A percentile compares a stretch with the other conserved stretches of the same genome.
phyloP scores from a whole-genome alignment of 2,797 vertebrate genomes.

The Acipenser transmontanus region DNA sequence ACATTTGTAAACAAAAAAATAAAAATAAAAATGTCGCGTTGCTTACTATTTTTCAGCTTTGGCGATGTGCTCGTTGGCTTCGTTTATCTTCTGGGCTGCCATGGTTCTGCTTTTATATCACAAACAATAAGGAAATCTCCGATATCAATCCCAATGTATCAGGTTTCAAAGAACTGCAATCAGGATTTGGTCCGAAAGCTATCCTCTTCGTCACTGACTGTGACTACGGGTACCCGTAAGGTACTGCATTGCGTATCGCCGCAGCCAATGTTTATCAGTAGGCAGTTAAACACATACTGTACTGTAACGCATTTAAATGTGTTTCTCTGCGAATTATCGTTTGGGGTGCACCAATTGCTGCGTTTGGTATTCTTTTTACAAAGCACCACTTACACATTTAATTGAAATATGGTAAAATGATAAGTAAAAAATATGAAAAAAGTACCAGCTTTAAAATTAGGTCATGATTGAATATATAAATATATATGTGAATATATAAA shows the following conservation, averaged over 20 bases:
- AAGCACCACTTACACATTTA: no score
- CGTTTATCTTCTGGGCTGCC: slow-evolving; percentile 97
- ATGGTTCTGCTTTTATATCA: slow-evolving; percentile 40
- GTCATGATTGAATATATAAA: no score
- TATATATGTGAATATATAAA: no score
- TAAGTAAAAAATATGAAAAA: no score
- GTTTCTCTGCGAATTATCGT: no score
- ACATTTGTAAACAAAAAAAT: no score
- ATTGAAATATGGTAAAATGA: no score
- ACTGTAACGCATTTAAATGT: no score
- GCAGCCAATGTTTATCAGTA: background rate
- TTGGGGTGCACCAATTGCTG: no score
- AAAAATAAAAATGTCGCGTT: background rate
- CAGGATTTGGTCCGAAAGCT: background rate
- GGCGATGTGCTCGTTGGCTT: slow-evolving; percentile 87
- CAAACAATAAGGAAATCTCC: background rate
- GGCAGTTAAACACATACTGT: no score
- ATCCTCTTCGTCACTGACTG: background rate
- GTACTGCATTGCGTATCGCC: background rate
- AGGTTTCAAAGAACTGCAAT: background rate
- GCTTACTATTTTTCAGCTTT: slow-evolving; percentile 93
- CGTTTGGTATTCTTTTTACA: no score
- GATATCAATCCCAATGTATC: background rate
- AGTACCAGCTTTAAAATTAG: no score
- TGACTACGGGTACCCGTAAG: background rate